Percentiles rank a stretch among this genome's conserved stretches.
phyloP scores from a whole-genome alignment of 2,113 vertebrate genomes.

The Nyctibius bracteatus region DNA sequence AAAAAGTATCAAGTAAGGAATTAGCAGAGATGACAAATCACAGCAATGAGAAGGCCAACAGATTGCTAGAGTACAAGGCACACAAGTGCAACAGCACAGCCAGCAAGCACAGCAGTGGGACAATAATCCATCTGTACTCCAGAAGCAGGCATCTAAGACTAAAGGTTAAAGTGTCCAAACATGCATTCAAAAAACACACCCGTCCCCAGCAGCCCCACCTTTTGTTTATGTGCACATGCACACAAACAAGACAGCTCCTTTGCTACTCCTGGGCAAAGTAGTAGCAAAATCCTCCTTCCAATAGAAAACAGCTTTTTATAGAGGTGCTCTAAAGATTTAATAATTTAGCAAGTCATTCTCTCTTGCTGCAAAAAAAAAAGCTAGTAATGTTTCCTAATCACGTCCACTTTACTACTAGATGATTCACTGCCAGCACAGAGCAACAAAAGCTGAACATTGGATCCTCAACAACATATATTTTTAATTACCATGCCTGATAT shows the following conservation, averaged over 20 bases:
- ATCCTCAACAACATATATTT: not conserved
- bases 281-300: not conserved
- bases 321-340: not conserved
- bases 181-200: not conserved
- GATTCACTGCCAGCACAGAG: not conserved
- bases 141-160: not conserved
- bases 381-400: not conserved
- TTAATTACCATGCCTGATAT: not conserved
- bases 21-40: not conserved
- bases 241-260: not conserved
- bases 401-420: not conserved
- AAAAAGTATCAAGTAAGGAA: not conserved
- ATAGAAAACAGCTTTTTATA: not conserved
- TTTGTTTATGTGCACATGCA: not conserved
- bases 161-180: not conserved
- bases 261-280: not conserved
- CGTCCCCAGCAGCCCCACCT: not conserved
- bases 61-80: not conserved
- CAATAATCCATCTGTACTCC: not conserved
- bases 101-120: not conserved
- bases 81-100: not conserved
- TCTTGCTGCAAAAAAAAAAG: not conserved
- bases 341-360: not conserved
- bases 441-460: not conserved
- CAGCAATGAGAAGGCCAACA: not conserved